A percentile compares a stretch with the other conserved stretches of the same genome.
Conservation (phyloP, 2,113 vertebrate species). For the Malurus cyaneus region DNA sequence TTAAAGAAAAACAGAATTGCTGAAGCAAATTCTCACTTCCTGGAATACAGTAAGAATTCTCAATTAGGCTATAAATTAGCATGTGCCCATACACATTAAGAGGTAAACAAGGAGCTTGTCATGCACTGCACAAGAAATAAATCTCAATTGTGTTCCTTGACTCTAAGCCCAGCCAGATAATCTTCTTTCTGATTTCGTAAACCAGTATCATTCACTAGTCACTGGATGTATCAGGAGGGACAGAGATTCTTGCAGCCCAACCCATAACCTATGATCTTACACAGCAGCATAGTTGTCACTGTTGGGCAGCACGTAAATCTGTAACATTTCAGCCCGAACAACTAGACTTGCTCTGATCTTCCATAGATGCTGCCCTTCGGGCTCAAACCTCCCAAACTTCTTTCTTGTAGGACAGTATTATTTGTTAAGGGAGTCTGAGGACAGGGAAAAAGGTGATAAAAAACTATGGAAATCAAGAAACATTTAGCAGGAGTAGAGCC, state of each 20-base stretch:
- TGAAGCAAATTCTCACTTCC: background rate
- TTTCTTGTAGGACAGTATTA: background rate
- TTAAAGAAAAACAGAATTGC: slow-evolving; percentile 28
- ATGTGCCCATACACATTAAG: background rate
- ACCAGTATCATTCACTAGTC: background rate
- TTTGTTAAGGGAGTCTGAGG: background rate
- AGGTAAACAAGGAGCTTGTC: background rate
- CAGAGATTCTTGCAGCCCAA: background rate
- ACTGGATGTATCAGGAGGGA: background rate
- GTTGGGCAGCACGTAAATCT: background rate
- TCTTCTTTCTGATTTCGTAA: background rate
- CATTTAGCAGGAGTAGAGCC: background rate
- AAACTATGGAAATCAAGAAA: background rate
- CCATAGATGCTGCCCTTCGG: background rate
- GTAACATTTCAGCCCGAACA: background rate
- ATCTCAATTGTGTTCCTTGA: background rate
- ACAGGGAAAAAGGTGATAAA: background rate
- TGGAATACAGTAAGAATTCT: slow-evolving; percentile 9
- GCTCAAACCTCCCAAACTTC: background rate
- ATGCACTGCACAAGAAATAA: background rate
- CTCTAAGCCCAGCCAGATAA: background rate
- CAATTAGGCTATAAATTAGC: background rate
- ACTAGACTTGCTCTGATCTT: background rate
- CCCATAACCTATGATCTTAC: background rate
- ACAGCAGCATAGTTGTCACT: background rate